phyloP scores from a whole-genome alignment of 2,888 invertebrate genomes.

The Campopleginae sp. region DNA sequence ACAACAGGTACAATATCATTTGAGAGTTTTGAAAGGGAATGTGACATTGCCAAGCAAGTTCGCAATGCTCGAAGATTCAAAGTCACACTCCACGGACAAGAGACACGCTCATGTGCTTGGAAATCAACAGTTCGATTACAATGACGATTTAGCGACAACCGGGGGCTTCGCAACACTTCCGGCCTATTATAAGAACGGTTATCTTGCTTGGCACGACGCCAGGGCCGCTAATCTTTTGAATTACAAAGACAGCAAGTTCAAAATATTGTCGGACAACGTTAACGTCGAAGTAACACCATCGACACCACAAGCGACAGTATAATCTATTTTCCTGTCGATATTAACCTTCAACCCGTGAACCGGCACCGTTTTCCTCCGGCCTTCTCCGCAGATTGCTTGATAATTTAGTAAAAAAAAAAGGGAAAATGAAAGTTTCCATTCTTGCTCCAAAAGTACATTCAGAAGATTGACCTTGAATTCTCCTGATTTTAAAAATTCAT shows the following conservation, averaged over 20 bases:
- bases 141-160: slow-evolving; percentile 82
- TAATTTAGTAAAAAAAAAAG: neutral
- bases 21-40: slow-evolving; percentile 87
- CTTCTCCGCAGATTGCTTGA: too few relatives aligned
- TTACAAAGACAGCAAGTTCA: slow-evolving; percentile 76
- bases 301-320: neutral
- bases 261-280: slow-evolving; percentile 73
- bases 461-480: neutral
- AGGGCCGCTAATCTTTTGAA: slow-evolving; percentile 69
- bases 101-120: slow-evolving; percentile 84
- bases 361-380: too few relatives aligned
- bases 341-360: too few relatives aligned
- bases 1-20: slow-evolving; percentile 87
- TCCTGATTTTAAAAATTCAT: neutral
- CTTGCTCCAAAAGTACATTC: neutral
- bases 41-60: slow-evolving; percentile 87
- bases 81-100: slow-evolving; percentile 84
- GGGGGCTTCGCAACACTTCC: slow-evolving; percentile 80
- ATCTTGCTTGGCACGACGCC: slow-evolving; percentile 69
- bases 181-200: slow-evolving; percentile 78
- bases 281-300: slow-evolving; percentile 53
- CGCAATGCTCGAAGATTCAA: slow-evolving; percentile 87
- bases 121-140: slow-evolving; percentile 84
- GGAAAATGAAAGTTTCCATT: too few relatives aligned
- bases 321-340: neutral